Evolutionary conservation across 2,888 invertebrate genomes (phyloP), one percentile per base, ranked within the genome.

Genomic region (Rhagophthalmus giganteus): DNA sequence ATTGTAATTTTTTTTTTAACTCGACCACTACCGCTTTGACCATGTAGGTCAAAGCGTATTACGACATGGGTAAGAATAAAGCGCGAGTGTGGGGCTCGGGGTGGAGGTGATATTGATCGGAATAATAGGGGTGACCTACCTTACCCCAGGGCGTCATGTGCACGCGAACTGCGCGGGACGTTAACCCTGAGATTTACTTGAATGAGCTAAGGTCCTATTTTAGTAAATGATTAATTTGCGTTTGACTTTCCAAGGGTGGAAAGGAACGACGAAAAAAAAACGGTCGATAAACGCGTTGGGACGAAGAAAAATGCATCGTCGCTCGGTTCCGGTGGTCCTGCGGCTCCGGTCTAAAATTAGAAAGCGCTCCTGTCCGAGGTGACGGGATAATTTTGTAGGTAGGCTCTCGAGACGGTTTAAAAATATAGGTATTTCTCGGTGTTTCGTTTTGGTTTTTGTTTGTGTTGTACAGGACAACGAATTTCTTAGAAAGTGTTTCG

Each of bases 71-170:
- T 7, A 20, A 20, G 7, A 3, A 7, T 20, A 5, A 20, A 20
- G 7, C 3, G 3, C 20, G 7, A 20, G 20, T 20, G 3, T 5
- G 3, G 7, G 20, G 31, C 31, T 30, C 31, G 30, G 24, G 30
- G 35, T 28, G 33, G 38, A 38, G 39, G 39, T 39, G 30, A 39
- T 47, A 47, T 47, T 47, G 47, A 47, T 47, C 39, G 39, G 32
- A 46, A 46, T 46, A 39, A 27, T 38, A 28, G 47, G 50, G 50
- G 50, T 38, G 50, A 50, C 50, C 50, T 50, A 50, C 50, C 50
- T 35, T 42, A 50, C 42, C 50, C 50, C 24, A 38, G 42, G 50
- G 44, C 44, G 35, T 32, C 33, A 31, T 42, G 50, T 35, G 37
- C 50, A 48, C 41, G 42, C 50, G 31, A 50, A 32, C 50, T 37